Evolutionary conservation across 2,797 vertebrate species (phyloP).

Genomic region (Chelidonichthys spinosus): DNA sequence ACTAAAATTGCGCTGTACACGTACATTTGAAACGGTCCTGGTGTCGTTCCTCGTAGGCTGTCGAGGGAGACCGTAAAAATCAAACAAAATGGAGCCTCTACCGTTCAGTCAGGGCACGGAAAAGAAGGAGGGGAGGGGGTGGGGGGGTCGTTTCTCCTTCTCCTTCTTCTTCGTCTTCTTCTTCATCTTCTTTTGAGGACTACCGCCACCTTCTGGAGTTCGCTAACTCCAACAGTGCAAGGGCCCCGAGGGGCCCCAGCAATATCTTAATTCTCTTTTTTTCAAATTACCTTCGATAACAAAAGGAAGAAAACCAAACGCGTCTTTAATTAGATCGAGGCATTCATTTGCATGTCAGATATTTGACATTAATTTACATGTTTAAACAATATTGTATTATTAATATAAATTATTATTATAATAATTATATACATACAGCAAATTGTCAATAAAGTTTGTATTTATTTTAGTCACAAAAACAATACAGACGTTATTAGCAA

Average conservation of each 20-base stretch:
- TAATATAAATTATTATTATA: neutral
- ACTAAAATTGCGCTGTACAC: rapidly evolving
- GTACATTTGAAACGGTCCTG: constrained; percentile 6
- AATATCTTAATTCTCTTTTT: neutral
- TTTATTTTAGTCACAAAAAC: neutral
- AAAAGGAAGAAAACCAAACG: neutral
- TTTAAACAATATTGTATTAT: neutral
- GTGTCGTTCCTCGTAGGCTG: neutral
- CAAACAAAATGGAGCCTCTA: constrained; percentile 76
- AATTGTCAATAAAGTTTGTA: neutral
- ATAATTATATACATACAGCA: neutral
- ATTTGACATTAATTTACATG: neutral
- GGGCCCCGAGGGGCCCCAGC: neutral
- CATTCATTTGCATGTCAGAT: neutral
- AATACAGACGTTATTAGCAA: no score
- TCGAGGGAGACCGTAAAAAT: constrained; percentile 16
- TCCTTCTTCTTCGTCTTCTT: neutral
- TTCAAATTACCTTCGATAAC: neutral
- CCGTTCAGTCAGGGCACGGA: constrained; percentile 3
- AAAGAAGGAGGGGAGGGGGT: neutral
- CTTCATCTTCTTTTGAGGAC: neutral
- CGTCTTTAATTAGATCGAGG: neutral
- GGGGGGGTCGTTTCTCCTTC: neutral
- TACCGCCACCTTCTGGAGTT: neutral
- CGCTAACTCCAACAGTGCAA: neutral